These are phyloP conservation scores for Sphaerophoria taeniata DNA, from an alignment of 2,888 invertebrate species.

Conservation along the genomic window DNA sequence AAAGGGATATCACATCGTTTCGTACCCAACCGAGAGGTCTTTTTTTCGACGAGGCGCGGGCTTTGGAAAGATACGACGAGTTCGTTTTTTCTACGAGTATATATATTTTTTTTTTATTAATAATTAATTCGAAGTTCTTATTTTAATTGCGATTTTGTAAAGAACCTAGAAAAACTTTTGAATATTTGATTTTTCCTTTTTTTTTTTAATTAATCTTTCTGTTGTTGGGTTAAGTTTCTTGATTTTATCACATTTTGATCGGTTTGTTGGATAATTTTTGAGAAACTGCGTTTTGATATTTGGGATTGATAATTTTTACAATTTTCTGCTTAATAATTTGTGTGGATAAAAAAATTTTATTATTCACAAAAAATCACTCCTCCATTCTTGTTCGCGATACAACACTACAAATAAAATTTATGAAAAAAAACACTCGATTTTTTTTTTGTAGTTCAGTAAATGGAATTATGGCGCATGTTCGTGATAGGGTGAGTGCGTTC, in stretches of 20 bases:
- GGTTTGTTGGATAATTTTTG: not conserved
- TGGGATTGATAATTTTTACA: conserved; percentile 14
- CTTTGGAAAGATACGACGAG: conserved; percentile 48
- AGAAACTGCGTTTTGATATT: conserved; percentile 43
- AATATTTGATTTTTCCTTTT: not conserved
- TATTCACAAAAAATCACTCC: conserved; percentile 72
- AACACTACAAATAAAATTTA: conserved; percentile 70
- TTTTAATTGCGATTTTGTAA: conserved; percentile 24
- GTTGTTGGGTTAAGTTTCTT: not conserved
- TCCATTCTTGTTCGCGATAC: conserved; percentile 69
- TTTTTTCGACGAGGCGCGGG: conserved; percentile 52
- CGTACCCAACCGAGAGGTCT: not conserved
- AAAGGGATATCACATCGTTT: conserved; percentile 28
- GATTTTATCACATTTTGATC: conserved; percentile 1
- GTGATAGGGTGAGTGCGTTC: conserved; percentile 47
- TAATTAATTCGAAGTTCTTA: not conserved
- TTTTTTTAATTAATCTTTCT: not conserved
- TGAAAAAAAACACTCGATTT: conserved; percentile 67
- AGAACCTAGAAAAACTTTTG: conserved; percentile 12
- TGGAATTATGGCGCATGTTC: conserved; percentile 71
- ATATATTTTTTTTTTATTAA: not conserved
- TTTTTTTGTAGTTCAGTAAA: conserved; percentile 63
- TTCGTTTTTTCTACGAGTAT: not conserved
- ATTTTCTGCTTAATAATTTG: conserved; percentile 44
- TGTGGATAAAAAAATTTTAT: conserved; percentile 58